These are phyloP conservation scores for Ispidina lecontei DNA, from an alignment of 2,797 vertebrate genomes.

Conservation along the genomic window DNA sequence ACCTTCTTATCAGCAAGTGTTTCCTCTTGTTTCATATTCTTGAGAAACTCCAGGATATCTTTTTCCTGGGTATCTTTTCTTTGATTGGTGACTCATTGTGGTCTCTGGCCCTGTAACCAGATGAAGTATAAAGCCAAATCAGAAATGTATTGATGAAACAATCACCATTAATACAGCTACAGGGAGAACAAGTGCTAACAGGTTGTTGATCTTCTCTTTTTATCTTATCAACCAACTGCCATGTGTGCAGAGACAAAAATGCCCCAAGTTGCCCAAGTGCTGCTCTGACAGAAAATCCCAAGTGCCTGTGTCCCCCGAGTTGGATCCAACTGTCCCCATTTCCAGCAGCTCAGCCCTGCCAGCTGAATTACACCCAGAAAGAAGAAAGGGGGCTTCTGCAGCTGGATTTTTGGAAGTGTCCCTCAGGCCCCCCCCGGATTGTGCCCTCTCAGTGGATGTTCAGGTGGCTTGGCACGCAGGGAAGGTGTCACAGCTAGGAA, in stretches of 20 bases:
- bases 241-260: neutral
- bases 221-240: neutral
- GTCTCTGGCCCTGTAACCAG: neutral
- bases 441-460: neutral
- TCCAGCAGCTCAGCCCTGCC: neutral
- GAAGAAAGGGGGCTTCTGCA: neutral
- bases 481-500: neutral
- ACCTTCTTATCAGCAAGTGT: neutral
- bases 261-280: neutral
- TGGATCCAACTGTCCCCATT: neutral
- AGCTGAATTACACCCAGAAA: neutral
- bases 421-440: rapidly evolving
- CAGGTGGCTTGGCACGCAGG: neutral
- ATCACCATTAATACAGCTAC: neutral
- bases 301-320: too few species aligned
- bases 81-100: neutral
- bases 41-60: neutral
- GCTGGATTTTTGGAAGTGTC: neutral
- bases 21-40: neutral
- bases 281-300: neutral
- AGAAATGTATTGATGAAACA: neutral
- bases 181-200: neutral
- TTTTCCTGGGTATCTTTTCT: neutral
- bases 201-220: neutral
- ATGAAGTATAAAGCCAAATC: neutral